Evolutionary conservation across 2,113 vertebrate genomes (phyloP).

Genomic region (Dicentrarchus labrax): DNA sequence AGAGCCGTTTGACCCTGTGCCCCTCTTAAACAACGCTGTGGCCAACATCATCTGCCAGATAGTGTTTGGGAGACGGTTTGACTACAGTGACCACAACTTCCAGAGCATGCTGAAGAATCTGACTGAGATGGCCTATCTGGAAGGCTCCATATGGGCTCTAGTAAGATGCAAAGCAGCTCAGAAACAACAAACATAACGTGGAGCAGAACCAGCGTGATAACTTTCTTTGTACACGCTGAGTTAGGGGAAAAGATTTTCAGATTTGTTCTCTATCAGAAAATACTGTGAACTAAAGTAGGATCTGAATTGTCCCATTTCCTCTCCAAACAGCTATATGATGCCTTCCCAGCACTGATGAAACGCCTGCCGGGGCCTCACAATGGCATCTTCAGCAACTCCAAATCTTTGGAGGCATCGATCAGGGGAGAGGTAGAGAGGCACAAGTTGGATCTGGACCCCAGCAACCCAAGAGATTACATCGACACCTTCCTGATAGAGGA

Average conservation of each 20-base stretch:
- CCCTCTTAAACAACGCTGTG: constrained; percentile 87
- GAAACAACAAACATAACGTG: no score
- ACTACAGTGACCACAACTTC: constrained; percentile 86
- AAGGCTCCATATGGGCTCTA: constrained; percentile 82
- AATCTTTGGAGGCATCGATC: constrained; percentile 72
- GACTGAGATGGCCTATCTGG: constrained; percentile 78
- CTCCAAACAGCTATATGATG: constrained; percentile 83
- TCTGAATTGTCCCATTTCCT: neutral
- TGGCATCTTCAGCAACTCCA: constrained; percentile 75
- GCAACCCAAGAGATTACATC: constrained; percentile 85
- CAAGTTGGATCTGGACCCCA: constrained; percentile 84
- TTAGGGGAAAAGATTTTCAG: neutral
- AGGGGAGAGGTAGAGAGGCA: constrained; percentile 80
- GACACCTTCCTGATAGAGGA: constrained; percentile 88
- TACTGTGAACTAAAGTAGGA: neutral
- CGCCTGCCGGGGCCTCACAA: constrained; percentile 87
- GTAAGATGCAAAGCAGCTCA: constrained; percentile 68
- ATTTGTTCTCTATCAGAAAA: neutral
- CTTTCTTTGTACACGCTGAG: neutral
- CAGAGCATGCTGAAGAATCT: constrained; percentile 85
- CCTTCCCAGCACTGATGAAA: constrained; percentile 85
- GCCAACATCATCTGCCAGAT: constrained; percentile 91
- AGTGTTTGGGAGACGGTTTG: constrained; percentile 89
- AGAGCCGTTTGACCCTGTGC: constrained; percentile 87
- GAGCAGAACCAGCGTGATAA: no score